phyloP scores from a whole-genome alignment of 1,140 invertebrate species.

The Pachypeltis micranthus region DNA sequence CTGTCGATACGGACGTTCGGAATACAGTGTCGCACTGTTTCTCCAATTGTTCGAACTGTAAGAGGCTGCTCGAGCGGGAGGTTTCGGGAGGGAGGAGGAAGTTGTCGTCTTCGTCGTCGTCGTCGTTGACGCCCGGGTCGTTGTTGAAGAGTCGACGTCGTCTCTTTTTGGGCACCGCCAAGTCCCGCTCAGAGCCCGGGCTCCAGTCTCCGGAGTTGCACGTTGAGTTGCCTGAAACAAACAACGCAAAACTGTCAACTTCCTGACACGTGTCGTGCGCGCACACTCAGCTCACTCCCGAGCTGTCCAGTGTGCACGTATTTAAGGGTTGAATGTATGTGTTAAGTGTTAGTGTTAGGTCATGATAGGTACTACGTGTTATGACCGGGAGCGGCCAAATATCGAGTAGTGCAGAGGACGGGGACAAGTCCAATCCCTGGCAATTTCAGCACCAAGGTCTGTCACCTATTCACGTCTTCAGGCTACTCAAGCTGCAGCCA shows the following conservation, averaged over 20 bases:
- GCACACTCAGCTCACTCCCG: too few species aligned
- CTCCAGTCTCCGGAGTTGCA: constrained; percentile 34
- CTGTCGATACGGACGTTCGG: constrained; percentile 24
- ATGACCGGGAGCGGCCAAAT: too few species aligned
- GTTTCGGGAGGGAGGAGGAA: constrained; percentile 23
- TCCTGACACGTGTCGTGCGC: too few species aligned
- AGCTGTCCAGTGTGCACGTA: too few species aligned
- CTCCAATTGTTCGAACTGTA: constrained; percentile 69
- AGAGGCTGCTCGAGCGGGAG: constrained; percentile 57
- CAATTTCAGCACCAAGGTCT: too few species aligned
- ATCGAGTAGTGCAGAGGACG: too few species aligned
- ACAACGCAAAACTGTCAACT: constrained; percentile 4
- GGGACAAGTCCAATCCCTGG: too few species aligned
- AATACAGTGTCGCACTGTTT: constrained; percentile 41
- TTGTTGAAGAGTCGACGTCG: constrained; percentile 39
- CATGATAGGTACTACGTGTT: too few species aligned
- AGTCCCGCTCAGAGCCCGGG: constrained; percentile 55
- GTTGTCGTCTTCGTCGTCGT: constrained; percentile 33
- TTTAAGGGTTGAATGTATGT: too few species aligned
- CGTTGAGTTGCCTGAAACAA: constrained; percentile 17
- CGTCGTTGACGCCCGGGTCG: constrained; percentile 35
- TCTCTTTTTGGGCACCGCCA: constrained; percentile 65
- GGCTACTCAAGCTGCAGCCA: too few species aligned
- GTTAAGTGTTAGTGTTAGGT: too few species aligned
- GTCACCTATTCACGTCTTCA: too few species aligned